A percentile compares a stretch with the other conserved stretches of the same genome.
Evolutionary conservation across 2,888 invertebrate genomes (phyloP).

Genomic region (Diarsia rubi): DNA sequence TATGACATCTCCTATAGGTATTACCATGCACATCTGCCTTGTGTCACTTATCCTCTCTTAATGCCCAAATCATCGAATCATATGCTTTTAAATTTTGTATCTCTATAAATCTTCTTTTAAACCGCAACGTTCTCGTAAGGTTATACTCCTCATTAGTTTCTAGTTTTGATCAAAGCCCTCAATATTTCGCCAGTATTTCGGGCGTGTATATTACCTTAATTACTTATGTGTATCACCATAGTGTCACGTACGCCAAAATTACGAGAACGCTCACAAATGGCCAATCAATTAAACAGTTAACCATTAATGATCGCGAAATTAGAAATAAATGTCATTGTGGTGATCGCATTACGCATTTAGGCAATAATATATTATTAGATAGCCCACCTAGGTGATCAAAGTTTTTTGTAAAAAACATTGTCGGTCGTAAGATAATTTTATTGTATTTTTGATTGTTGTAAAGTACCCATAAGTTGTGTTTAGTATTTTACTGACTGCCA

Average conservation of each 20-base stretch:
- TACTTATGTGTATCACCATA: neutral
- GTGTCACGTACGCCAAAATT: conserved; percentile 40
- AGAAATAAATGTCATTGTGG: neutral
- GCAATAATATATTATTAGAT: neutral
- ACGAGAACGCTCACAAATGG: conserved; percentile 15
- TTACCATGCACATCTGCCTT: too few species aligned
- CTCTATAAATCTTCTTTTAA: too few species aligned
- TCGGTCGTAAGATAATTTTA: neutral
- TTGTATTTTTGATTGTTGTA: neutral
- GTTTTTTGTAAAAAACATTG: too few species aligned
- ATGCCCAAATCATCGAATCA: too few species aligned
- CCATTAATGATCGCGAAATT: conserved; percentile 19
- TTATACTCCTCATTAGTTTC: neutral
- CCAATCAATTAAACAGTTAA: conserved; percentile 22
- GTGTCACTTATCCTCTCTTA: too few species aligned
- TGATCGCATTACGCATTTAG: neutral
- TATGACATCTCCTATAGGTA: too few species aligned
- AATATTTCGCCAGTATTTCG: neutral
- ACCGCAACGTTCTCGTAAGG: too few species aligned
- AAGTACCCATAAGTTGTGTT: neutral
- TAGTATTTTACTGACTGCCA: neutral
- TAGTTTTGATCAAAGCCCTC: neutral
- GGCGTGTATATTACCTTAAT: neutral
- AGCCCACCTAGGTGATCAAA: neutral
- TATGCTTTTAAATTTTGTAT: too few species aligned